Evolutionary conservation across 1,140 invertebrate species (phyloP).

Genomic region (Hypothenemus hampei): DNA sequence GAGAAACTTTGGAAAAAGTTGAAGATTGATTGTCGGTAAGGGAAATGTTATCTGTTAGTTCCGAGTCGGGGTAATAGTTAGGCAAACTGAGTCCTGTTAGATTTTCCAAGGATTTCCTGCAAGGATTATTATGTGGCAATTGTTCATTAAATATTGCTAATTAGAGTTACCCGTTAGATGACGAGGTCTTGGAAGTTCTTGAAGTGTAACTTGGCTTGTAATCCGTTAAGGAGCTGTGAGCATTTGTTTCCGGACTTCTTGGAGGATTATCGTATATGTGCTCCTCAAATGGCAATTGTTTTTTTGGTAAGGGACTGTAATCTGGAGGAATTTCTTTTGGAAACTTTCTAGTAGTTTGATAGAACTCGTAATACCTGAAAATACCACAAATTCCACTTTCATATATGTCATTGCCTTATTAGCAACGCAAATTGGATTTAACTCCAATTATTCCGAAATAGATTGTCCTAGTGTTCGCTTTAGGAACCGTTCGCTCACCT

Average conservation of each 20-base stretch:
- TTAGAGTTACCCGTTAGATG: too few relatives aligned
- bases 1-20: conserved; percentile 18
- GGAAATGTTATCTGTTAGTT: conserved; percentile 42
- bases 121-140: too few relatives aligned
- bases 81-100: conserved; percentile 40
- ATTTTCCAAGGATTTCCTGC: conserved; percentile 30
- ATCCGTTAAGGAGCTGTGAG: too few relatives aligned
- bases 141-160: too few relatives aligned
- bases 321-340: conserved; percentile 16
- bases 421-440: too few relatives aligned
- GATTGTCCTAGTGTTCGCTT: too few relatives aligned
- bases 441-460: too few relatives aligned
- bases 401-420: too few relatives aligned
- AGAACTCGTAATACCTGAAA: conserved; percentile 15
- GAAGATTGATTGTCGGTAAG: conserved; percentile 43
- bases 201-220: conserved; percentile 9
- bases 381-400: too few relatives aligned
- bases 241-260: too few relatives aligned
- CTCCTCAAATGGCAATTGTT: background rate
- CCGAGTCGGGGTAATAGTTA: conserved; percentile 47
- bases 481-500: too few relatives aligned
- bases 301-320: conserved; percentile 9
- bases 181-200: background rate
- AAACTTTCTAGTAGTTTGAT: too few relatives aligned
- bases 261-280: conserved; percentile 4